Percentiles rank a stretch among this genome's conserved stretches.
phyloP scores from a whole-genome alignment of 2,797 vertebrate species.

The Coracias cyanogaster region DNA sequence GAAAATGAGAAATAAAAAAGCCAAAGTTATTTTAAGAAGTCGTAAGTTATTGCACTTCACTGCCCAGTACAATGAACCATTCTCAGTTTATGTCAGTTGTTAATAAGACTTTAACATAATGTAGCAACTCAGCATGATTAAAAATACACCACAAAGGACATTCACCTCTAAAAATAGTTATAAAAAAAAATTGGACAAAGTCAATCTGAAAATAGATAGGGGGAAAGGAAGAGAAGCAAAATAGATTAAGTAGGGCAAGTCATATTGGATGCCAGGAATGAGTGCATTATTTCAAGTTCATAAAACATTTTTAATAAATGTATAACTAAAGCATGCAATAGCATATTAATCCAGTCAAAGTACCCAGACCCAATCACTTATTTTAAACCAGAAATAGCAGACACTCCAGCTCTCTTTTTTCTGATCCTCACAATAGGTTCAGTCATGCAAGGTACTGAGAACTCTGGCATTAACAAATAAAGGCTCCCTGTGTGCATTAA shows the following conservation, averaged over 20 bases:
- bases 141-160: constrained; percentile 61
- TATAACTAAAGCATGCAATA: background rate
- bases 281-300: constrained; percentile 32
- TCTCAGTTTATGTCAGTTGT: constrained; percentile 44
- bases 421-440: background rate
- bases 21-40: constrained; percentile 53
- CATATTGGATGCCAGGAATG: background rate
- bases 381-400: background rate
- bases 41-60: constrained; percentile 36
- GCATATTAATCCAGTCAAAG: background rate
- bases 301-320: constrained; percentile 16
- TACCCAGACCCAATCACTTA: background rate
- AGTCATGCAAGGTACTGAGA: background rate
- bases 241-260: constrained; percentile 26
- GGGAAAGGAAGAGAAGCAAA: background rate
- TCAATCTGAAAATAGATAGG: constrained; percentile 45
- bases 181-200: constrained; percentile 13
- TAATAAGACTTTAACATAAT: constrained; percentile 61
- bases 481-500: background rate
- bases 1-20: constrained; percentile 42
- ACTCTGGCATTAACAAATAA: background rate
- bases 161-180: constrained; percentile 44
- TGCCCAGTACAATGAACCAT: constrained; percentile 48
- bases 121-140: constrained; percentile 50
- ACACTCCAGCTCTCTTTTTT: background rate